Evolutionary conservation across 2,113 vertebrate species (phyloP).

Genomic region (Lepisosteus oculatus): DNA sequence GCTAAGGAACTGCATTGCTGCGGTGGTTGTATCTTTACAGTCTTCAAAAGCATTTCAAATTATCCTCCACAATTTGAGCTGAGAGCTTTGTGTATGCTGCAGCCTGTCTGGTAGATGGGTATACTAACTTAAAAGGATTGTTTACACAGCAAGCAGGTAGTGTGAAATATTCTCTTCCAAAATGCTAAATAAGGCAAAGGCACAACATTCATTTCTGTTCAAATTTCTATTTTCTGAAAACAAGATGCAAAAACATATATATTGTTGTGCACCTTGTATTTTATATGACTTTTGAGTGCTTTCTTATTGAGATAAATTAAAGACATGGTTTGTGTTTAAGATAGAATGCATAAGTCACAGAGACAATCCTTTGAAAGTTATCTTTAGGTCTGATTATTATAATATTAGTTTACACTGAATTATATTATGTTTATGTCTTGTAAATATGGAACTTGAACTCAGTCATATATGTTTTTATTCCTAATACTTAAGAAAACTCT

Average conservation of each 20-base stretch:
- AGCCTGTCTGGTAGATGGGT: background rate
- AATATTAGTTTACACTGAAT: too few species aligned
- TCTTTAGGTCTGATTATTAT: too few species aligned
- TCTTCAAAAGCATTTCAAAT: background rate
- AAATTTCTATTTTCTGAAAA: background rate
- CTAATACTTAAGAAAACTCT: too few species aligned
- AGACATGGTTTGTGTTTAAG: too few species aligned
- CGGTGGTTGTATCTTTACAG: background rate
- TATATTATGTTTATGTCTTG: too few species aligned
- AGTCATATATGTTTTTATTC: too few species aligned
- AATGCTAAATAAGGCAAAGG: background rate
- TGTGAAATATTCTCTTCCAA: background rate
- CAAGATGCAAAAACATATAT: background rate
- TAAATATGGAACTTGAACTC: too few species aligned
- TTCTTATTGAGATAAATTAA: background rate
- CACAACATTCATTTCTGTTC: background rate
- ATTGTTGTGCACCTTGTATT: background rate
- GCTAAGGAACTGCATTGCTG: background rate
- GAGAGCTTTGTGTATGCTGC: background rate
- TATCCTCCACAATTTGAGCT: conserved; percentile 3
- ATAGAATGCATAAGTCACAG: too few species aligned
- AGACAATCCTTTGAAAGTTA: too few species aligned
- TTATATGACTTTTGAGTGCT: background rate
- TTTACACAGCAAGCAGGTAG: conserved; percentile 1
- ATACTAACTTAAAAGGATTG: background rate